phyloP scores from a whole-genome alignment of 2,797 vertebrate genomes.

The Philypnodon macrostomus region DNA sequence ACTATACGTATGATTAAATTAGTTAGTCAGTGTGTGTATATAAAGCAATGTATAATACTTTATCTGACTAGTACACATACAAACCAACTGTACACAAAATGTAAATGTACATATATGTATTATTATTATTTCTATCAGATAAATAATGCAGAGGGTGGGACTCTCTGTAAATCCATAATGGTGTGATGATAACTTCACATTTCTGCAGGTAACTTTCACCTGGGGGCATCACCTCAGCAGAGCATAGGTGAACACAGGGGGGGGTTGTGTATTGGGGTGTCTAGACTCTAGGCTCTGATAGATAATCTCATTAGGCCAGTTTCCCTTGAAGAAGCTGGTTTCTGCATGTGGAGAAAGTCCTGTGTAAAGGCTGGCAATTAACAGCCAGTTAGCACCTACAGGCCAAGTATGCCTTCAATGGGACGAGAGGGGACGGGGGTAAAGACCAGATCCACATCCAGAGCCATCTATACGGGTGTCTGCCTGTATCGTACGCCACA shows the following conservation, averaged over 20 bases:
- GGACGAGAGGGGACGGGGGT: slow-evolving; percentile 39
- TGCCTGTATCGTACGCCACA: slow-evolving; percentile 10
- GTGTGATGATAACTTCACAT: slow-evolving; percentile 47
- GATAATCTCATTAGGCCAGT: slow-evolving; percentile 82
- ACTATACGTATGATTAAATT: too few species aligned
- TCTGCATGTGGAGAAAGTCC: slow-evolving; percentile 67
- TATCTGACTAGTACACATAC: too few species aligned
- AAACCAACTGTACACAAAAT: too few species aligned
- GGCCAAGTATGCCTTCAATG: slow-evolving; percentile 61
- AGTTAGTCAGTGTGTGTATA: too few species aligned
- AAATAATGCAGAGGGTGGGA: slow-evolving; percentile 41
- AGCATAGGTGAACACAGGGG: slow-evolving; percentile 3
- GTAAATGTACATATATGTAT: too few species aligned
- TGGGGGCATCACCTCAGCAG: slow-evolving; percentile 43
- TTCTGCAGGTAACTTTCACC: slow-evolving; percentile 71
- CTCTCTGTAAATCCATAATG: slow-evolving; percentile 70
- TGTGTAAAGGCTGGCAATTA: slow-evolving; percentile 66
- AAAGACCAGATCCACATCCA: slow-evolving; percentile 48
- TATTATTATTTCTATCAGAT: slow-evolving; percentile 37
- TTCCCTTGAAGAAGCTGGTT: slow-evolving; percentile 68
- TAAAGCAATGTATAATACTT: too few species aligned
- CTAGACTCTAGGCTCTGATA: slow-evolving; percentile 75
- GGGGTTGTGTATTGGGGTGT: slow-evolving; percentile 79
- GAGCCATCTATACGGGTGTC: slow-evolving; percentile 36
- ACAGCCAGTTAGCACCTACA: slow-evolving; percentile 75